Evolutionary conservation across 2,797 vertebrate genomes (phyloP), one percentile per base, ranked within the genome.

Genomic region (Craterocephalus amniculus): DNA sequence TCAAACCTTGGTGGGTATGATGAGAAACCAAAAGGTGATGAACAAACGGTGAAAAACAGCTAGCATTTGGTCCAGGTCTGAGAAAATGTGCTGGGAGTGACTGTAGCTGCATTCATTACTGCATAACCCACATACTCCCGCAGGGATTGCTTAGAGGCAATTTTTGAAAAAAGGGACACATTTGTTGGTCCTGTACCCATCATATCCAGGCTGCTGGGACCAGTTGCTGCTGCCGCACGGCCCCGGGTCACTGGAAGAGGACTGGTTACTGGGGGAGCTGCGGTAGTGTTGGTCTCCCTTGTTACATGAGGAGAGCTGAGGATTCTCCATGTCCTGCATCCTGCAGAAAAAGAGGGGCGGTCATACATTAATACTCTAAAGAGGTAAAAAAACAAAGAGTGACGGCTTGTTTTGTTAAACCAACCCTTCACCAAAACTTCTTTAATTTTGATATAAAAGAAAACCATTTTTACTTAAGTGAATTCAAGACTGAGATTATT

Each of bases 201-300:
- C 96, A 34, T 95, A 97, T 93, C 94, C 95, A 67, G 95, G 95
- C 94, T 96, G 97, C 43, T 97, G 97, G 80, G 95, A 94, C 97
- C 97, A 99, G 52, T 95, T 95, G 89, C 95, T 89, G 59, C 96
- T 98, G 58, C 96, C 95, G 0, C 96, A 94, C 0, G 97, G 97
- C 51, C 97, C 97, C 0, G 97, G 97, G 80, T 99, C 97, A 27
- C 97, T 99, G 88, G 97, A 98, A 54, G 97, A 97, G 0, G 97
- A 99, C 87, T 98, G 97, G 94, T 99, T 99, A 92, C 97, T 98
- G 1, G 97, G 97, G 27, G 97, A 99, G 87, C 96, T 97, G 81
- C 97, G 96, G 92, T 93, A 97, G 93, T 92, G 92, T 72, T 94
- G 93, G 76, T 95, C 89, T 89, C 88, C 93, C 84, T 94, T 89